These are phyloP conservation scores for Mormoops blainvillei DNA, from an alignment of 2,113 vertebrate genomes.

Conservation along the genomic window DNA sequence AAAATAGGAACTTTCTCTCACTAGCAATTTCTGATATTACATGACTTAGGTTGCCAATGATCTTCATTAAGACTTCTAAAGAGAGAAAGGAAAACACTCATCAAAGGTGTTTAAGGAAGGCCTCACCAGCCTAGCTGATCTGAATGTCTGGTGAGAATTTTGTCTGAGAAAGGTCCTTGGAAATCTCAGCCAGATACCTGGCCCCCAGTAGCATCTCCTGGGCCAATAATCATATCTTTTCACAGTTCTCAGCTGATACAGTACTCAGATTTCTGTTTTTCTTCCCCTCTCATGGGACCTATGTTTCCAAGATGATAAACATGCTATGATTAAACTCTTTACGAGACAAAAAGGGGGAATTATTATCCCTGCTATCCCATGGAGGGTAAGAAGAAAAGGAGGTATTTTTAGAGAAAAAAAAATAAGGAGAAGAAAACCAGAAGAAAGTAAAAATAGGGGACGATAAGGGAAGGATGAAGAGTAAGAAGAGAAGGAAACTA, in stretches of 20 bases:
- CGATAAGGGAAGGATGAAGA: neutral
- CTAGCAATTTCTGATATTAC: neutral
- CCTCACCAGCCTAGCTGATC: neutral
- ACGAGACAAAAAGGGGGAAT: neutral
- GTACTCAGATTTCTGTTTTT: neutral
- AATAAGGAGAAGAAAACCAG: neutral
- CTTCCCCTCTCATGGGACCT: neutral
- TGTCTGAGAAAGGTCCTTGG: neutral
- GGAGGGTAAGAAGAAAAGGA: neutral
- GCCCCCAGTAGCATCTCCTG: neutral
- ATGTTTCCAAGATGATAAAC: neutral
- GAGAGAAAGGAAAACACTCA: neutral
- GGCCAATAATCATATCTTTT: neutral
- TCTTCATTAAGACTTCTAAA: constrained; percentile 15
- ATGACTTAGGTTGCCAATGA: neutral
- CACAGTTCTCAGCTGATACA: neutral
- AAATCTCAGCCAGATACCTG: neutral
- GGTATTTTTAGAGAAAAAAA: neutral
- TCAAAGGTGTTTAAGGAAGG: neutral
- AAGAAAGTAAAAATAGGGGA: neutral
- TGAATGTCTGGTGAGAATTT: neutral
- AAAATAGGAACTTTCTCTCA: neutral
- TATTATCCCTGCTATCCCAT: neutral
- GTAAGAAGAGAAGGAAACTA: neutral
- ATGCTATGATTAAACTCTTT: neutral